These are phyloP conservation scores for Drusus annulatus DNA, from an alignment of 1,140 invertebrate species.

Conservation along the genomic window DNA sequence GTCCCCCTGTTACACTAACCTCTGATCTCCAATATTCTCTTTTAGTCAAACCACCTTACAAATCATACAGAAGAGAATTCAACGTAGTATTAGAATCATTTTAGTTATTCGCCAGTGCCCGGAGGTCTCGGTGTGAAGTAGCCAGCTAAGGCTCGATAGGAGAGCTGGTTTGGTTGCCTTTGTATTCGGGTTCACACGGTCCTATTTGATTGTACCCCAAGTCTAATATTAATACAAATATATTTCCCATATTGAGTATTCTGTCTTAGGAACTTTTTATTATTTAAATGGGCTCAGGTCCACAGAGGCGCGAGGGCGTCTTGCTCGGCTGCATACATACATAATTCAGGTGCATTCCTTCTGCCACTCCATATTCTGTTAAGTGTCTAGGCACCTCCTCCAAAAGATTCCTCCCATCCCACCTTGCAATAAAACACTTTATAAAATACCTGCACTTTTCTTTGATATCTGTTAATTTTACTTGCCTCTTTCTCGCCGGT, in stretches of 20 bases:
- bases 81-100: too few species aligned
- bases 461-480: too few species aligned
- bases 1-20: too few species aligned
- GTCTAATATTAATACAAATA: constrained; percentile 31
- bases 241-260: constrained; percentile 38
- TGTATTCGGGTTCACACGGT: constrained; percentile 29
- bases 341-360: constrained; percentile 46
- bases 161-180: background rate
- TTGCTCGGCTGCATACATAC: constrained; percentile 36
- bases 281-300: constrained; percentile 32
- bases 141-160: too few species aligned
- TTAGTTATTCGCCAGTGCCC: too few species aligned
- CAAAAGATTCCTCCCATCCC: constrained; percentile 5
- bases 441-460: too few species aligned
- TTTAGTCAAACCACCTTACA: too few species aligned
- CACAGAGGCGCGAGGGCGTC: constrained; percentile 41
- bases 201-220: constrained; percentile 19
- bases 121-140: too few species aligned
- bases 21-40: too few species aligned
- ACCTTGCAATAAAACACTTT: background rate
- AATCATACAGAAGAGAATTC: too few species aligned
- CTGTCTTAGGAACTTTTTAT: constrained; percentile 27
- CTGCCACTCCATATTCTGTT: constrained; percentile 6
- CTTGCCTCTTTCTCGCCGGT: too few species aligned
- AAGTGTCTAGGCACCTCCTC: constrained; percentile 18